phyloP scores from a whole-genome alignment of 2,113 vertebrate genomes.

The Pholis gunnellus region DNA sequence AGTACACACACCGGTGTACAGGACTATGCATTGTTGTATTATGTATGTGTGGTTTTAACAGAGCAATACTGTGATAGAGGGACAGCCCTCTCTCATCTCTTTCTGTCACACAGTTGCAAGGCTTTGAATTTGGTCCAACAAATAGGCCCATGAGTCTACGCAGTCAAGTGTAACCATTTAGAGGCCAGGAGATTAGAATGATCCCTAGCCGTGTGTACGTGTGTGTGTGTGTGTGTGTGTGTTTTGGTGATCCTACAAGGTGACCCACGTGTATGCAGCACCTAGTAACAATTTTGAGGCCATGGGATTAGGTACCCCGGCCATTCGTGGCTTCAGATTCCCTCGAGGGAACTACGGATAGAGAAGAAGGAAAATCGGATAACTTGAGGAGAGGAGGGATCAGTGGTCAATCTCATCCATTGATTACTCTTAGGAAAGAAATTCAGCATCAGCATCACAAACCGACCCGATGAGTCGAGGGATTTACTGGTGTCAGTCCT shows the following conservation, averaged over 20 bases:
- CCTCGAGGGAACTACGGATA: slow-evolving; percentile 46
- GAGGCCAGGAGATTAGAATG: slow-evolving; percentile 63
- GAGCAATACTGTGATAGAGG: neutral
- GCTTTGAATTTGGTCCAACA: slow-evolving; percentile 39
- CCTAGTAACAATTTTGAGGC: slow-evolving; percentile 63
- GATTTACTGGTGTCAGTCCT: slow-evolving; percentile 1
- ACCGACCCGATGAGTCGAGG: slow-evolving; percentile 2
- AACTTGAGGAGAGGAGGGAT: slow-evolving; percentile 37
- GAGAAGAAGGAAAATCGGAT: slow-evolving; percentile 21
- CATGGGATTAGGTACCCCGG: slow-evolving; percentile 61
- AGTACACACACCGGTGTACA: neutral
- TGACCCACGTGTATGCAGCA: slow-evolving; percentile 70
- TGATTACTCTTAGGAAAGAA: slow-evolving; percentile 46
- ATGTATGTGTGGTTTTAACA: neutral
- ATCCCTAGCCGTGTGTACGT: slow-evolving; percentile 29
- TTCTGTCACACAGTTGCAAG: neutral
- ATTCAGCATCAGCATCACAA: slow-evolving; percentile 26
- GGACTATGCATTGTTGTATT: neutral
- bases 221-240: slow-evolving; percentile 30
- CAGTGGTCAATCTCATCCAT: slow-evolving; percentile 47
- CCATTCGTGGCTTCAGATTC: slow-evolving; percentile 52
- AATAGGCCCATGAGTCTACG: slow-evolving; percentile 60
- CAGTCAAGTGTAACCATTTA: slow-evolving; percentile 69
- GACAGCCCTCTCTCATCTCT: neutral
- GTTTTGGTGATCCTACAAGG: slow-evolving; percentile 69